Evolutionary conservation across 2,888 invertebrate species (phyloP), one percentile per base, ranked within the genome.

Genomic region (Catocala sponsa): DNA sequence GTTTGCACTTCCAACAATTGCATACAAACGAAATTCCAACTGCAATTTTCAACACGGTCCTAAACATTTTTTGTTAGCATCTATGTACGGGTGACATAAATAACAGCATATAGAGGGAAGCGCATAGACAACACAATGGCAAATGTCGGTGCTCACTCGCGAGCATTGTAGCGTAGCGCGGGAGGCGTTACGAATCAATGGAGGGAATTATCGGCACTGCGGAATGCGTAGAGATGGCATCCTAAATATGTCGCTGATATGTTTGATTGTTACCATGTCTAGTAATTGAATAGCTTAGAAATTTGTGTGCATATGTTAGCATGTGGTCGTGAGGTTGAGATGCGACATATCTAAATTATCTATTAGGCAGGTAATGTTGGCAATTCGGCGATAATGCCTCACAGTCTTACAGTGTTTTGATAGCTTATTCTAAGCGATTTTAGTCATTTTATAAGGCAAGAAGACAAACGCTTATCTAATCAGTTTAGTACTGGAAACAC

Each of bases 151-250:
- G 87, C 91, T 89, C 90, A 90, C 89, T 91, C 92, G 93, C 91
- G 92, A 88, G 88, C 91, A 93, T 93, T 94, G 94, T 94, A 94
- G 89, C 94, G 91, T 94, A 90, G 91, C 91, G 86, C 89, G 92
- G 91, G 92, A 94, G 94, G 94, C 94, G 94, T 94, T 93, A 92
- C 94, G 94, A 94, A 94, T 94, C 94, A 94, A 94, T 94, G 94
- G 94, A 94, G 93, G 92, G 94, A 91, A 93, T 94, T 94, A 94
- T 94, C 92, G 92, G 91, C 85, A 89, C 88, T 84, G 63, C 57
- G 82, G 60, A 72, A 43, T 64, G 74, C 62, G 71, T 91, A 71
- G 91, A 92, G 88, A 73, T 60, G 74, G 54, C 56, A 60, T 59
- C 55, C 54, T 52, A 15, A 4, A 38, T 38, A 38, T 53, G 11